phyloP scores from a whole-genome alignment of 2,797 vertebrate species.

The Cynopterus sphinx region DNA sequence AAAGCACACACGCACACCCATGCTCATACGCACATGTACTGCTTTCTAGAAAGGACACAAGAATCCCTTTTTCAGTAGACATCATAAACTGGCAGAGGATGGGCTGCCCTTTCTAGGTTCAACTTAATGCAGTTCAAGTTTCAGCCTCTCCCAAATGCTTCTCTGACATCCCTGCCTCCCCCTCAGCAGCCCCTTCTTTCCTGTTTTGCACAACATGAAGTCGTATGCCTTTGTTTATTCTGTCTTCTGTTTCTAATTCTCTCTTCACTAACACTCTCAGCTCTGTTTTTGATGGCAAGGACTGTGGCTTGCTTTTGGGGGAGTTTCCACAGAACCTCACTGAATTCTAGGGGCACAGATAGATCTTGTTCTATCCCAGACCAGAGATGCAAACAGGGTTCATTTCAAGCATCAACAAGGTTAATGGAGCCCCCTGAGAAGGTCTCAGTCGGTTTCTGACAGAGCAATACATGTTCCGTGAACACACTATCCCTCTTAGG shows the following conservation, averaged over 20 bases:
- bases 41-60: neutral
- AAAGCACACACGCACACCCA: rapidly evolving
- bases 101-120: neutral
- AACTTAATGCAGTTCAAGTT: neutral
- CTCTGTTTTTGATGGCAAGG: neutral
- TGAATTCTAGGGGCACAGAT: neutral
- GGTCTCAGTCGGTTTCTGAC: neutral
- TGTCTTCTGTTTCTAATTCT: neutral
- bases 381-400: neutral
- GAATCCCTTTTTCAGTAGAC: neutral
- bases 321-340: neutral
- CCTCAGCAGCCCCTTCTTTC: no score
- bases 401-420: neutral
- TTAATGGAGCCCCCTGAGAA: neutral
- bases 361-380: neutral
- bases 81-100: neutral
- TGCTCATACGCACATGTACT: rapidly evolving
- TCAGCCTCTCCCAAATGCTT: neutral
- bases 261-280: neutral
- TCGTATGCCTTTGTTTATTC: neutral
- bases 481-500: neutral
- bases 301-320: neutral
- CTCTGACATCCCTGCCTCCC: neutral
- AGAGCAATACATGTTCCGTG: neutral
- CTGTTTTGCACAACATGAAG: neutral